Evolutionary conservation across 1,140 invertebrate species (phyloP), one percentile per base, ranked within the genome.

Genomic region (Lycorma delicatula): DNA sequence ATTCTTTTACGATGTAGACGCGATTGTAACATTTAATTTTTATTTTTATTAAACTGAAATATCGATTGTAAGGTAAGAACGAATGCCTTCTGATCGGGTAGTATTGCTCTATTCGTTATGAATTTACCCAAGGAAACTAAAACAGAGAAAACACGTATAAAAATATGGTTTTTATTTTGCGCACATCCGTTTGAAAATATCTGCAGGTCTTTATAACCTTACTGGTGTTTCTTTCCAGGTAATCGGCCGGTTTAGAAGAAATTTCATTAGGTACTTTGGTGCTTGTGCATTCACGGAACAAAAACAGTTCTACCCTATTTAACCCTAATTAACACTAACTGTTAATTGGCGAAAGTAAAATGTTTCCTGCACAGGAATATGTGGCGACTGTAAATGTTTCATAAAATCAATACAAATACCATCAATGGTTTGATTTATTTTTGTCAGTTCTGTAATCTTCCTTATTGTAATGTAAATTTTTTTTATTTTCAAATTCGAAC

Each of bases 21-120:
- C 48, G 31, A 29, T 58, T 29, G 34, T 26, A 12, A 26, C 25
- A 28, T 41, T 49, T 58, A 18, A 26, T 51, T 23, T 20, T 36
- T 52, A 48, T 61, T 31, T 66, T 64, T 18, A 68, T 57, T 20
- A 64, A 44, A 16, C 59, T 60, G 53, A 68, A 68, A 57, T 62
- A 60, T 48, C 65, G 49, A 53, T 68, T 64, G 36, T 63, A 67
- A 4, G 66, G 65, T 5, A 68, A 55, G 56, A 62, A 68, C 27
- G 63, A 59, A 48, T 68, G 64, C 23, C 66, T 66, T 41, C 61
- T 22, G n/a, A 61, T 41, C 11, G 66, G 64, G 53, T 63, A 68
- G 16, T 54, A 54, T 20, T 66, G 63, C 13, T 49, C 28, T 29
- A 67, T n/a, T 58, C 38, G 31, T 66, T 46, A 60, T 41, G 56